Percentiles rank a stretch among this genome's conserved stretches.
Conservation (phyloP, 2,888 invertebrate genomes). For the Cephus rjabovi region DNA sequence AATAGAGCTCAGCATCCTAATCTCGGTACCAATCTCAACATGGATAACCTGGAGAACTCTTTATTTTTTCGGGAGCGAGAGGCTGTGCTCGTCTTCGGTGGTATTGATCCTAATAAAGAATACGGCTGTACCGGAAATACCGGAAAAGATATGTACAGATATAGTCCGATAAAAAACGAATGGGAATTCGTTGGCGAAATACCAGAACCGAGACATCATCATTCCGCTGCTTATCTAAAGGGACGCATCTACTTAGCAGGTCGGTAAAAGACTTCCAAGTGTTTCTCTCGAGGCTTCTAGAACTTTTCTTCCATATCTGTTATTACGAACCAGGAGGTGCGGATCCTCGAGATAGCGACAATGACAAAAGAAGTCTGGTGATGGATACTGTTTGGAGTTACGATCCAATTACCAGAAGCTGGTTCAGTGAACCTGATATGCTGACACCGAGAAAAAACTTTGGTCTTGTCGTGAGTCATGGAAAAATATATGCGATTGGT, state of each 20-base stretch:
- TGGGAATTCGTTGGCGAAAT: conserved; percentile 78
- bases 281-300: background rate
- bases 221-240: conserved; percentile 74
- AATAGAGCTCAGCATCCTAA: conserved; percentile 36
- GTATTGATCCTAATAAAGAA: conserved; percentile 74
- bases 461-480: conserved; percentile 74
- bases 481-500: conserved; percentile 78
- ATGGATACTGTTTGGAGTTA: conserved; percentile 78
- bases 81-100: conserved; percentile 77
- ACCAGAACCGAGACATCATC: conserved; percentile 79
- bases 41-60: conserved; percentile 68
- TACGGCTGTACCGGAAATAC: conserved; percentile 71
- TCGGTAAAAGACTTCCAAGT: conserved; percentile 41
- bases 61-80: conserved; percentile 72
- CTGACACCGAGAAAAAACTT: conserved; percentile 76
- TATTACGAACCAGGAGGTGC: conserved; percentile 70
- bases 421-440: conserved; percentile 75
- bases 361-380: conserved; percentile 70
- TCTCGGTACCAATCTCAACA: conserved; percentile 32
- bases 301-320: background rate
- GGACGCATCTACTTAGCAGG: conserved; percentile 78
- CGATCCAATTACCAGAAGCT: conserved; percentile 73
- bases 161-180: conserved; percentile 71
- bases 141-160: conserved; percentile 74
- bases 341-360: conserved; percentile 73